Percentiles rank a stretch among this genome's conserved stretches.
phyloP scores from a whole-genome alignment of 2,797 vertebrate genomes.

The Pangasius mekongensis region DNA sequence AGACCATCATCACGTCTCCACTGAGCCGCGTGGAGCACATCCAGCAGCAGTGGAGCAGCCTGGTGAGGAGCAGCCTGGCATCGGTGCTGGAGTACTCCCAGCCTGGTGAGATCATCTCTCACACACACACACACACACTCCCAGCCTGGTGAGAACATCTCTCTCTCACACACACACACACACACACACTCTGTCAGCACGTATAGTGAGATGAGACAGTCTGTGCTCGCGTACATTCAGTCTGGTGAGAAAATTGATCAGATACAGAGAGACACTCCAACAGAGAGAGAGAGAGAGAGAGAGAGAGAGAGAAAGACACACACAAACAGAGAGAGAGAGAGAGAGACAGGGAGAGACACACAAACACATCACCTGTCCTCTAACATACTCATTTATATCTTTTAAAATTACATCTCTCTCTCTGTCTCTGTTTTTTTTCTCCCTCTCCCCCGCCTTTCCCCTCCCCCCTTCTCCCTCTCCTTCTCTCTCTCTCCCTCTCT shows the following conservation, averaged over 20 bases:
- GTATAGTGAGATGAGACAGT: neutral
- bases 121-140: constrained; percentile 66
- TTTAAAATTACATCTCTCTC: neutral
- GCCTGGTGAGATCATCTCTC: constrained; percentile 76
- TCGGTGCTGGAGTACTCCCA: constrained; percentile 92
- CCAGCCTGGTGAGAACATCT: constrained; percentile 80
- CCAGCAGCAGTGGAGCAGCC: constrained; percentile 88
- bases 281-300: neutral
- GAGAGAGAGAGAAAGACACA: neutral
- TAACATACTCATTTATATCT: neutral
- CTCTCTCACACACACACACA: constrained; percentile 38
- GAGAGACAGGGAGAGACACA: neutral
- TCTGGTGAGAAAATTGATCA: neutral
- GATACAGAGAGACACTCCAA: neutral
- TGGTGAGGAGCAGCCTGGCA: constrained; percentile 93
- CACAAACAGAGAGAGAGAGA: neutral
- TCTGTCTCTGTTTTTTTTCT: neutral
- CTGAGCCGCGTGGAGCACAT: constrained; percentile 82
- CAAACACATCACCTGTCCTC: neutral
- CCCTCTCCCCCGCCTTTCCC: no score
- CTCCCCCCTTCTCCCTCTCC: neutral
- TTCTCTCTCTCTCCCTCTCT: neutral
- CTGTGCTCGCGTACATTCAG: neutral
- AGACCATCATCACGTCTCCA: constrained; percentile 91
- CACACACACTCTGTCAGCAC: neutral